Evolutionary conservation across 1,140 invertebrate genomes (phyloP).

Genomic region (Nebria ingens): DNA sequence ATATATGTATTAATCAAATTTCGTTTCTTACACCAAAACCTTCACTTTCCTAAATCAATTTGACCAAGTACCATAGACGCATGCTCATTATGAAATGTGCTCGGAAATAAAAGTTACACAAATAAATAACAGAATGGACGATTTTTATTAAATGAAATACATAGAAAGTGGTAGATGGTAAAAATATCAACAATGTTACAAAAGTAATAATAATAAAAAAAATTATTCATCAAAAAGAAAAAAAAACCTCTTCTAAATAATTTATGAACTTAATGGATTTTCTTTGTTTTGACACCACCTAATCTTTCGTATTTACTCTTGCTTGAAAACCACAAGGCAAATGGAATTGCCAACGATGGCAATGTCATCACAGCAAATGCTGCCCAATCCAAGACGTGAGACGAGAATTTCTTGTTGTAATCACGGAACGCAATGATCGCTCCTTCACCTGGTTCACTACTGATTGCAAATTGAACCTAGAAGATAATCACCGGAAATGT

Average conservation of each 20-base stretch:
- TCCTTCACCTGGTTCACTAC: conserved; percentile 93
- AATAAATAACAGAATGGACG: background rate
- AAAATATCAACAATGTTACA: background rate
- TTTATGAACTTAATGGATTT: conserved; percentile 34
- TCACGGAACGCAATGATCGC: conserved; percentile 91
- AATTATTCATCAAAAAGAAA: background rate
- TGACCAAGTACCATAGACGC: too few species aligned
- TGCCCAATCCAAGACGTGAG: conserved; percentile 93
- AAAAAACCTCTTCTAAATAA: background rate
- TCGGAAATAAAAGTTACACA: too few species aligned
- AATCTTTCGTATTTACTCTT: conserved; percentile 90
- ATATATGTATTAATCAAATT: too few species aligned
- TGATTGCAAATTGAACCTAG: conserved; percentile 72
- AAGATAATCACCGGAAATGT: too few species aligned
- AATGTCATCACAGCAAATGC: conserved; percentile 95
- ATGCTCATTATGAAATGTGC: too few species aligned
- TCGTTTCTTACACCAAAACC: too few species aligned
- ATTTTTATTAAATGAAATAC: conserved; percentile 1
- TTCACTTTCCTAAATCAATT: too few species aligned
- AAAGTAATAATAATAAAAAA: background rate
- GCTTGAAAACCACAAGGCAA: conserved; percentile 86
- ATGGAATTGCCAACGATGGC: conserved; percentile 88
- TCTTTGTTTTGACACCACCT: conserved; percentile 47
- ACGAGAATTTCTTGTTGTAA: conserved; percentile 96
- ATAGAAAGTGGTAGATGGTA: background rate